These are phyloP conservation scores for Rhimphoctona megacephalus DNA, from an alignment of 2,888 invertebrate genomes.

Conservation along the genomic window DNA sequence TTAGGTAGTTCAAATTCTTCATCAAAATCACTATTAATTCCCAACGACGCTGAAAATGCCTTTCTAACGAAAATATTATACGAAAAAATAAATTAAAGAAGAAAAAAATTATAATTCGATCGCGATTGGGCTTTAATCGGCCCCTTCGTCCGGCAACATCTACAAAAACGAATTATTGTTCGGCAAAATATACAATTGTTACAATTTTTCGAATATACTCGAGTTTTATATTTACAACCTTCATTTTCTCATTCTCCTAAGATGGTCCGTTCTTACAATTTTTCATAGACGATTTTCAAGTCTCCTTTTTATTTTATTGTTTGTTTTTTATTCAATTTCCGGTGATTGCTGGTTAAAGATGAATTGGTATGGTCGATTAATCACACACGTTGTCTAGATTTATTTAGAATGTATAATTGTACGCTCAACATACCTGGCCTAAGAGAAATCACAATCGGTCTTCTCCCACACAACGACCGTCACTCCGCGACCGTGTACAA, in stretches of 20 bases:
- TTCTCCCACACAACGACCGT: constrained; percentile 67
- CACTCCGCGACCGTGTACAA: constrained; percentile 67
- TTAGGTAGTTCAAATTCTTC: constrained; percentile 11
- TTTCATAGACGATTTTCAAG: neutral
- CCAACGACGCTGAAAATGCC: constrained; percentile 35
- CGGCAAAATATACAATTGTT: constrained; percentile 81
- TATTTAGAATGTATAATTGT: constrained; percentile 84
- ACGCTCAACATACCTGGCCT: constrained; percentile 83
- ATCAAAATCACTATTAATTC: neutral
- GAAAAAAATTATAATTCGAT: constrained; percentile 11
- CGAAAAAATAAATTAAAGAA: neutral
- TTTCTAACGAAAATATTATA: constrained; percentile 50
- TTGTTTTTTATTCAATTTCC: constrained; percentile 23
- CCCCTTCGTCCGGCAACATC: constrained; percentile 30
- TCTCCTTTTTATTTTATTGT: constrained; percentile 28
- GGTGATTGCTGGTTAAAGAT: constrained; percentile 47
- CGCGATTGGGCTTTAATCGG: constrained; percentile 6
- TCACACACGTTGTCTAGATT: constrained; percentile 83
- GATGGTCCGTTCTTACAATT: constrained; percentile 44
- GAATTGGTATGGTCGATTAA: constrained; percentile 73
- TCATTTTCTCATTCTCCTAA: constrained; percentile 20
- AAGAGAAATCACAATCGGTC: constrained; percentile 83
- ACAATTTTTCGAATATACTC: constrained; percentile 77
- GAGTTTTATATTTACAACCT: constrained; percentile 38
- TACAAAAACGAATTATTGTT: constrained; percentile 72